Conservation (phyloP, 1,140 invertebrate genomes). For the Drosophila mojavensis region DNA sequence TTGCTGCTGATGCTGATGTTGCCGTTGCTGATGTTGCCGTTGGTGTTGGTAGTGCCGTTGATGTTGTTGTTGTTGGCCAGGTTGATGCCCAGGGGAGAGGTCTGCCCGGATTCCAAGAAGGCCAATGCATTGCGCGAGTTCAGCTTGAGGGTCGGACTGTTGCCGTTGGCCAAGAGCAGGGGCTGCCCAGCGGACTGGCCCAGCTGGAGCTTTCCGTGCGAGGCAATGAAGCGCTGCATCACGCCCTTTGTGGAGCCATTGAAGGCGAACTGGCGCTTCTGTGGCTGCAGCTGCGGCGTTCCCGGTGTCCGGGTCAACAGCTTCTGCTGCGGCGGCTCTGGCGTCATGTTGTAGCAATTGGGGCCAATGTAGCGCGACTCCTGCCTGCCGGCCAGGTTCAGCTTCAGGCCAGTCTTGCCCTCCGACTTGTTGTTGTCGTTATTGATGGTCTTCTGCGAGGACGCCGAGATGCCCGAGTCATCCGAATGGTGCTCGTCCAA, state of each 20-base stretch:
- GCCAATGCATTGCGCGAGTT: slow-evolving; percentile 64
- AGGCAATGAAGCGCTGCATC: slow-evolving; percentile 91
- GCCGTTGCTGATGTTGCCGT: slow-evolving; percentile 10
- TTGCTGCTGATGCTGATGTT: slow-evolving; percentile 34
- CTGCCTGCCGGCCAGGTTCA: slow-evolving; percentile 53
- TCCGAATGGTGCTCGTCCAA: slow-evolving; percentile 79
- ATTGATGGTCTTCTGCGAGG: slow-evolving; percentile 63
- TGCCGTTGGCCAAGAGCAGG: background rate
- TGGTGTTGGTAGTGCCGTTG: background rate
- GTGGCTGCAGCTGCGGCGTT: slow-evolving; percentile 85
- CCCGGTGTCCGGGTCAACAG: slow-evolving; percentile 86
- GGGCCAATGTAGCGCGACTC: slow-evolving; percentile 77
- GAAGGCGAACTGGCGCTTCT: slow-evolving; percentile 86
- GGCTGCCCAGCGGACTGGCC: slow-evolving; percentile 38
- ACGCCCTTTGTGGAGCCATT: slow-evolving; percentile 88
- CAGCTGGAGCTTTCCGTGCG: slow-evolving; percentile 87
- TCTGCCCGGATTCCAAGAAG: slow-evolving; percentile 50
- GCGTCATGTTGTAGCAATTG: slow-evolving; percentile 84
- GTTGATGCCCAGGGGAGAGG: slow-evolving; percentile 1
- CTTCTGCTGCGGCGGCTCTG: slow-evolving; percentile 84
- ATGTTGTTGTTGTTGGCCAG: slow-evolving; percentile 39
- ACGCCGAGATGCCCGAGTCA: slow-evolving; percentile 77
- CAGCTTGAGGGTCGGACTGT: slow-evolving; percentile 54
- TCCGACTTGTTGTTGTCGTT: slow-evolving; percentile 20
- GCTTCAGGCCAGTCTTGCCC: slow-evolving; percentile 39